Evolutionary conservation across 2,113 vertebrate genomes (phyloP), one percentile per base, ranked within the genome.

Genomic region (Tachysurus vachellii): DNA sequence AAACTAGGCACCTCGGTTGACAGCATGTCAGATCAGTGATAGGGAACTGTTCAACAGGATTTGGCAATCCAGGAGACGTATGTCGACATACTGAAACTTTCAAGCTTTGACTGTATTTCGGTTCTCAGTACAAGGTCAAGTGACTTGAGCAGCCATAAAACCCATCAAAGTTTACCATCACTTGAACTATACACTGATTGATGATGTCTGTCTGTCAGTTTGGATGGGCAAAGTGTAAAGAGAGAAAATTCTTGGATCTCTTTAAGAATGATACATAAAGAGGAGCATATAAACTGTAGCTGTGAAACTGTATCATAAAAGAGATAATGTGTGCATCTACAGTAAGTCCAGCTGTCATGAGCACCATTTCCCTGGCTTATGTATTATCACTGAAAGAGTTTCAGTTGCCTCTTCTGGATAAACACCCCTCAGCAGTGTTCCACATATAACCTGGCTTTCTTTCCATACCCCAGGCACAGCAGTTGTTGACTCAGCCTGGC

Each of bases 1-100:
- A 90, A 88, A 87, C 57, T 85, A 21, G 84, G 56, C 83, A 83
- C 73, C 70, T 82, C 73, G 76, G 76, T 84, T 76, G 85, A 84
- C 84, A 80, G 61, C 75, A 73, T 83, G 71, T 44, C 57, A 81
- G 87, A 85, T 90, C 84, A 90, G 47, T 76, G 87, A 54, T 73
- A 80, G 84, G 70, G 57, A 56, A 80, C 66, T 84, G 70, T 88
- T 80, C 61, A 83, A 87, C 84, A 86, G 77, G 80, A 11, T 61
- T 42, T 61, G 54, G 54, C 56, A 59, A 70, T 80, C 77, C 86
- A 50, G 61, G 26, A 42, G 12, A 21, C 31, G 23, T 80, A 11
- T 68, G 76, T 42, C 2, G 62, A 66, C 76, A 57, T 56, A n/a
- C 85, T 57, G 76, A 86, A 79, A 80, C 76, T 59, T 56, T 64